These are phyloP conservation scores for Ormyrus labotus DNA, from an alignment of 2,888 invertebrate species.

Conservation along the genomic window DNA sequence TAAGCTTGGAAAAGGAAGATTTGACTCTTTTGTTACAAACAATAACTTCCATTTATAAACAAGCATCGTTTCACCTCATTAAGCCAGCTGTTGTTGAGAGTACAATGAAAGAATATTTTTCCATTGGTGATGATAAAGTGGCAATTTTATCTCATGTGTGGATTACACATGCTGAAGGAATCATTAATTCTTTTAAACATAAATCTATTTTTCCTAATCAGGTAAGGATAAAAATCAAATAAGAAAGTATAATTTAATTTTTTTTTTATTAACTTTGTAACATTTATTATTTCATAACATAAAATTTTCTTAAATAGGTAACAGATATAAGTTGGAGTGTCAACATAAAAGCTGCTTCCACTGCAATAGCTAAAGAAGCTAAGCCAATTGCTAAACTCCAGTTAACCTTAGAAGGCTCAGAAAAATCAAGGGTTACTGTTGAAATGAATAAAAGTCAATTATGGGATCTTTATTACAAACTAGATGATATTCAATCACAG, in stretches of 20 bases:
- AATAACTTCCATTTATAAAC: conserved; percentile 64
- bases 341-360: conserved; percentile 69
- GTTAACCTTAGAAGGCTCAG: conserved; percentile 63
- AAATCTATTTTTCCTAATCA: conserved; percentile 69
- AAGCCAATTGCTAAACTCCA: conserved; percentile 68
- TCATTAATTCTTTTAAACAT: conserved; percentile 65
- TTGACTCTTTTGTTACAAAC: conserved; percentile 65
- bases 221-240: conserved; percentile 58
- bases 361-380: conserved; percentile 64
- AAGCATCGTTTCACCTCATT: conserved; percentile 66
- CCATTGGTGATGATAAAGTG: conserved; percentile 66
- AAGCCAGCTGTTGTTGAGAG: conserved; percentile 66
- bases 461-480: conserved; percentile 65
- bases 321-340: conserved; percentile 69
- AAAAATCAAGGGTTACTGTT: conserved; percentile 64
- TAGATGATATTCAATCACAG: conserved; percentile 70
- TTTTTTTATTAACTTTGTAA: conserved; percentile 17
- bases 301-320: conserved; percentile 59
- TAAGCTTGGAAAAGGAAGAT: conserved; percentile 65
- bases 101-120: conserved; percentile 64
- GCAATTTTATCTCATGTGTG: conserved; percentile 68
- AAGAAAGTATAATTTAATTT: background rate
- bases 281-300: conserved; percentile 21
- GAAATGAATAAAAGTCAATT: conserved; percentile 69
- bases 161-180: conserved; percentile 67